A percentile compares a stretch with the other conserved stretches of the same genome.
phyloP scores from a whole-genome alignment of 2,888 invertebrate genomes.

The Doris montereyensis region DNA sequence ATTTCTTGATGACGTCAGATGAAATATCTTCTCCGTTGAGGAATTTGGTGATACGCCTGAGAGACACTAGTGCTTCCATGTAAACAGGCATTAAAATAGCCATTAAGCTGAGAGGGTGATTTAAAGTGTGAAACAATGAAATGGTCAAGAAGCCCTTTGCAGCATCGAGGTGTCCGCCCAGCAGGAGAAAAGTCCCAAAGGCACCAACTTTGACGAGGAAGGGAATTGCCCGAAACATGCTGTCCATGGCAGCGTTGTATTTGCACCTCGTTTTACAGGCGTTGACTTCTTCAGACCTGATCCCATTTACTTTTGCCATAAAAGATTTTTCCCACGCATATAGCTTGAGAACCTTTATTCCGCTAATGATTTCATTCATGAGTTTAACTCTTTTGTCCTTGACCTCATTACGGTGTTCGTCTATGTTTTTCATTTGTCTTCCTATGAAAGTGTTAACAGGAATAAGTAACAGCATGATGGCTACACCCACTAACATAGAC shows the following conservation, averaged over 20 bases:
- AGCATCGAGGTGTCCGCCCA: conserved; percentile 28
- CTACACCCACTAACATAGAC: neutral
- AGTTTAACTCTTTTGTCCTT: neutral
- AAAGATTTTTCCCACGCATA: conserved; percentile 39
- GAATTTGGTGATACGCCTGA: conserved; percentile 18
- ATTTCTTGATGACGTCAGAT: neutral
- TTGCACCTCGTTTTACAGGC: neutral
- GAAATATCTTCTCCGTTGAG: conserved; percentile 12
- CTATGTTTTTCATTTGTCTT: neutral
- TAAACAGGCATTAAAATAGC: conserved; percentile 5
- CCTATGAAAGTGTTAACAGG: neutral
- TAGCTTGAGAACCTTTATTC: neutral
- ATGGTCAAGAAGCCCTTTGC: conserved; percentile 17
- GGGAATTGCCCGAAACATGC: conserved; percentile 28
- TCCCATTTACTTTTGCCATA: conserved; percentile 30
- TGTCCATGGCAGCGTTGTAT: neutral
- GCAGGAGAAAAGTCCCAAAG: neutral
- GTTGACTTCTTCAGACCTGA: conserved; percentile 33
- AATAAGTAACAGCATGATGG: neutral
- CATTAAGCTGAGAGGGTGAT: conserved; percentile 3
- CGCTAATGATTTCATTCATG: neutral
- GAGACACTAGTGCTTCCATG: neutral
- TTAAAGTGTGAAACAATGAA: conserved; percentile 11
- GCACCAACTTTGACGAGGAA: conserved; percentile 5
- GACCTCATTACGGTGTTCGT: neutral